Evolutionary conservation across 2,797 vertebrate species (phyloP).

Genomic region (Vultur gryphus): DNA sequence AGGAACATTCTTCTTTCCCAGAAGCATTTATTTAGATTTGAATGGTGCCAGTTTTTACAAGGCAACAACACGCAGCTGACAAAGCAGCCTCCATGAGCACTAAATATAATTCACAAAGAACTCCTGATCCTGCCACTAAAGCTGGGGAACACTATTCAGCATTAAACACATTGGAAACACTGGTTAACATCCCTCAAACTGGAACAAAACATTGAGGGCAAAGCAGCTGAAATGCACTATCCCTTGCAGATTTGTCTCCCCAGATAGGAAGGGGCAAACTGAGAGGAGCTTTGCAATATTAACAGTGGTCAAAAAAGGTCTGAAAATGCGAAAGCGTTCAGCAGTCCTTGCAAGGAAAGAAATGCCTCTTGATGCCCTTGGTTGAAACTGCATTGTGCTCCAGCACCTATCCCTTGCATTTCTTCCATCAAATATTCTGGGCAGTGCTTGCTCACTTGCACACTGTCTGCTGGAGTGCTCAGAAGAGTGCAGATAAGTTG

Average conservation of each 20-base stretch:
- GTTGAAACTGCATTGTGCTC: not conserved
- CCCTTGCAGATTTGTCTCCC: not conserved
- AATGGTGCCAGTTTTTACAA: conserved; percentile 1
- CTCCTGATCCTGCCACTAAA: not conserved
- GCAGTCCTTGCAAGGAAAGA: not conserved
- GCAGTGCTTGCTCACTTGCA: not conserved
- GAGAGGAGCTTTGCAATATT: not conserved
- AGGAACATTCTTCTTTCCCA: not conserved
- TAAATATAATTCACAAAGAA: conserved; percentile 40
- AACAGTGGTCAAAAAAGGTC: not conserved
- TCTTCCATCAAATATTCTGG: not conserved
- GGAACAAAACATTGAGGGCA: not conserved
- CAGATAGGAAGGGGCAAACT: not conserved
- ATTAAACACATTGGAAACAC: not conserved
- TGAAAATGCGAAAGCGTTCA: not conserved
- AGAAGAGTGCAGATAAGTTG: not conserved
- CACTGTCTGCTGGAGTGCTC: not conserved
- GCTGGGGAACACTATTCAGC: not conserved
- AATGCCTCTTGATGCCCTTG: not conserved
- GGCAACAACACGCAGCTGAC: not conserved
- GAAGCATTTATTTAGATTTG: not conserved
- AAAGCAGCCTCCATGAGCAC: conserved; percentile 10
- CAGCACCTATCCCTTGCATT: not conserved
- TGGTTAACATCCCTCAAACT: not conserved
- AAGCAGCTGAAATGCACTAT: not conserved